A percentile compares a stretch with the other conserved stretches of the same genome.
phyloP scores from a whole-genome alignment of 2,888 invertebrate genomes.

The Uloborus plumipes region DNA sequence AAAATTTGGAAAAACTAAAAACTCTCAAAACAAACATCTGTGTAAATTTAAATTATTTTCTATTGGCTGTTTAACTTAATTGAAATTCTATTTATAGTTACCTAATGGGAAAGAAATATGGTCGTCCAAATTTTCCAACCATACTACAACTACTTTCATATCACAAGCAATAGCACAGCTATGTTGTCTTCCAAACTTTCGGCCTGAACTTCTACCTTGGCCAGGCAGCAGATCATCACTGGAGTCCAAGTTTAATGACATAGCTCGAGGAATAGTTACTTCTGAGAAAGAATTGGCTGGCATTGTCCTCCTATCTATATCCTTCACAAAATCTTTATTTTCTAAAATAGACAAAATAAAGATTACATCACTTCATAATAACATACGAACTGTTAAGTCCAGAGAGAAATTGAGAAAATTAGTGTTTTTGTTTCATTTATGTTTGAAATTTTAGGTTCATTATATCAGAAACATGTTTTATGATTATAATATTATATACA shows the following conservation, averaged over 20 bases:
- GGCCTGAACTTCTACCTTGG: slow-evolving; percentile 65
- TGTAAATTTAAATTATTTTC: no score
- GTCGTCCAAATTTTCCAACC: slow-evolving; percentile 97
- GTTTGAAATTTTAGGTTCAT: no score
- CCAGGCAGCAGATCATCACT: slow-evolving; percentile 45
- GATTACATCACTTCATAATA: no score
- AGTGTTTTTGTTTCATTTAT: no score
- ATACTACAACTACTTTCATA: slow-evolving; percentile 90
- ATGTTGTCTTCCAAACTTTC: slow-evolving; percentile 53
- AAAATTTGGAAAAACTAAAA: no score
- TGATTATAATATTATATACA: no score
- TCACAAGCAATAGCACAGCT: slow-evolving; percentile 70
- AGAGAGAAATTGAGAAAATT: no score
- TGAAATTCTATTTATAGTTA: slow-evolving; percentile 71
- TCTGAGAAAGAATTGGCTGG: slow-evolving; percentile 51
- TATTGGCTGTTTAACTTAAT: not conserved
- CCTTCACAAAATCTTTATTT: slow-evolving; percentile 4
- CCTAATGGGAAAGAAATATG: slow-evolving; percentile 88
- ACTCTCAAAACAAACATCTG: no score
- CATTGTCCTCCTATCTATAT: slow-evolving; percentile 50
- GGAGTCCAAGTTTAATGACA: slow-evolving; percentile 70
- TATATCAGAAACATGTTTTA: no score
- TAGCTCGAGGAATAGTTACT: slow-evolving; percentile 68
- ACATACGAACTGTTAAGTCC: no score
- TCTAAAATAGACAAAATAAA: slow-evolving; percentile 5